phyloP scores from a whole-genome alignment of 2,797 vertebrate genomes.

The Halcyon leucocephala region DNA sequence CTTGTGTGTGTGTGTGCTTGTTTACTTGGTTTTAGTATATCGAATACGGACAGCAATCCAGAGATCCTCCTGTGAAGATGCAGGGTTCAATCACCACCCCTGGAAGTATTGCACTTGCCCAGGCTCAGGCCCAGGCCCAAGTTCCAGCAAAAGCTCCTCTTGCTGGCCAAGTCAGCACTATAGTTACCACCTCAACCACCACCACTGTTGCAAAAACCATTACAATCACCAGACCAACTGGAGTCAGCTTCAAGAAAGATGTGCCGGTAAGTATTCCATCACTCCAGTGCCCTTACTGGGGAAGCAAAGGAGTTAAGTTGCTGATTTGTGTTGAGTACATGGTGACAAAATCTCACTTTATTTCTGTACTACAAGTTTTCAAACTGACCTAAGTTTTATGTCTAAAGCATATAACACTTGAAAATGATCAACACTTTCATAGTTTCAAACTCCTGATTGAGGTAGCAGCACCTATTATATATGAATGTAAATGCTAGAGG shows the following conservation, averaged over 20 bases:
- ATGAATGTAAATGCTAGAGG: background rate
- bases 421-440: background rate
- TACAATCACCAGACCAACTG: conserved; percentile 93
- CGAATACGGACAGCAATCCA: conserved; percentile 98
- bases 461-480: background rate
- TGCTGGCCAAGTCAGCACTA: conserved; percentile 92
- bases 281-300: background rate
- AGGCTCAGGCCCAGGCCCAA: conserved; percentile 93
- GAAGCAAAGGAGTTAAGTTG: background rate
- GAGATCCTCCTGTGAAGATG: conserved; percentile 99
- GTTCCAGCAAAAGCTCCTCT: conserved; percentile 91
- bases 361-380: background rate
- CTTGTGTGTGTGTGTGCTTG: background rate
- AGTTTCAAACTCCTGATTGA: background rate
- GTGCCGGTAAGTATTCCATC: conserved; percentile 88
- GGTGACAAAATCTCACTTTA: fast-evolving
- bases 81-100: conserved; percentile 98
- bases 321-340: background rate
- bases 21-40: conserved; percentile 87
- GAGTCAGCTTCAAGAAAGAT: conserved; percentile 97
- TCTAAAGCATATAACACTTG: background rate
- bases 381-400: background rate
- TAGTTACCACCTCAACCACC: conserved; percentile 94
- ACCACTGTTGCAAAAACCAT: conserved; percentile 94
- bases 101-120: conserved; percentile 95